Base-by-base conservation (phyloP, 2,113 vertebrate species). In the Epinephelus moara region DNA sequence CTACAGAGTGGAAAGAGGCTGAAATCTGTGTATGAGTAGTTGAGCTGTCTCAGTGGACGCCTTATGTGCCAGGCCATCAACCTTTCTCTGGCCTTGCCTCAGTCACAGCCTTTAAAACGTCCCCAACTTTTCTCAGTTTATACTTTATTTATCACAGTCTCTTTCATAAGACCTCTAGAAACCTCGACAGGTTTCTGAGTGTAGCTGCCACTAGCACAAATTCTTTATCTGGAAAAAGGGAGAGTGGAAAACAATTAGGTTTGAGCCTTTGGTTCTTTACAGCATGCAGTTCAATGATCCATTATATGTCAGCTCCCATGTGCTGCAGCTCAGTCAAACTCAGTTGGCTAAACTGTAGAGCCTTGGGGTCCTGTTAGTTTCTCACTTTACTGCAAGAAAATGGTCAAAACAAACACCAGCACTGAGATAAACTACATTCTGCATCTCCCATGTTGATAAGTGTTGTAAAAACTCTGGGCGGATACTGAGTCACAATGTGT, bases 191-290 rank as follows among this genome's bases (percentile, higher is more conserved):
- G 72, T 63, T 60, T 25, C 66, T 10, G 50, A 55, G 52, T 70
- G 30, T 25, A 40, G 55, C 53, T 63, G 25, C 18, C 23, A 71
- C 42, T 60, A 6, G 57, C 52, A 30, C 2, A 11, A 49, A 59
- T 10, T 56, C 33, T 59, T 56, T 14, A 55, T 71, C 52, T 30
- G 15, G 40, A 67, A 71, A 75, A 72, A 25, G 14, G 14, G 61
- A 61, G 30, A 78, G 42, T 53, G 68, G 82, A 85, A 80, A 90
- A 81, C 80, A 79, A 77, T 85, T 12, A 6, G 50, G 47, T 49
- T 45, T 21, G 6, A 70, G 37, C 57, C 63, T 70, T 18, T 6
- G 1, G 45, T 27, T 64, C 56, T 79, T 70, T 57, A 74, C 61
- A 70, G 66, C 30, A 27, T 0, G 10, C 33, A 53, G 21, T 45